A percentile compares a stretch with the other conserved stretches of the same genome.
phyloP scores from a whole-genome alignment of 2,888 invertebrate species.

The Tetragonula carbonaria region DNA sequence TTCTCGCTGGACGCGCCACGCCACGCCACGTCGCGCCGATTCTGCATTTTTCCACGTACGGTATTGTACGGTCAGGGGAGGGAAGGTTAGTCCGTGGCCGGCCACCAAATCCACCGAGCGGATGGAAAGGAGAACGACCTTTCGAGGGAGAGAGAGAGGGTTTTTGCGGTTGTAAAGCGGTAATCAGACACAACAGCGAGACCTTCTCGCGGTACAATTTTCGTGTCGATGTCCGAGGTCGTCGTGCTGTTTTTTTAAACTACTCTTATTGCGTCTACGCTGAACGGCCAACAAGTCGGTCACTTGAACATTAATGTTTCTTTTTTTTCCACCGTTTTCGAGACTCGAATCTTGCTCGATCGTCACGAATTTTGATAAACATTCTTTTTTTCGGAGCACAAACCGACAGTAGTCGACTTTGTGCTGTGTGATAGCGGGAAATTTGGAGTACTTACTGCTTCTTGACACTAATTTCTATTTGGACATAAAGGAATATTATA shows the following conservation, averaged over 20 bases:
- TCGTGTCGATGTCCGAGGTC: conserved; percentile 56
- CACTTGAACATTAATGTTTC: conserved; percentile 4
- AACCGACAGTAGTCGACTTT: too few relatives aligned
- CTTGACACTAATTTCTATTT: too few relatives aligned
- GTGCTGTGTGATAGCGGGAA: too few relatives aligned
- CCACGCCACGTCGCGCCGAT: not conserved
- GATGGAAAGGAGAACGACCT: conserved; percentile 34
- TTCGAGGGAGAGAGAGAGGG: not conserved
- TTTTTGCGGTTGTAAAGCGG: conserved; percentile 53
- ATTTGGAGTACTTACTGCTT: too few relatives aligned
- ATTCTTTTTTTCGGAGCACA: too few relatives aligned
- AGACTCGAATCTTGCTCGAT: not conserved
- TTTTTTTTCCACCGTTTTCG: not conserved
- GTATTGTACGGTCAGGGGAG: conserved; percentile 4
- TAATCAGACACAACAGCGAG: conserved; percentile 62
- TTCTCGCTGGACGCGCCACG: conserved; percentile 31
- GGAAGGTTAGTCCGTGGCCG: not conserved
- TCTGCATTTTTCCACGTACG: conserved; percentile 65
- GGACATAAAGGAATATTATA: too few relatives aligned
- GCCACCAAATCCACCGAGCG: conserved; percentile 39
- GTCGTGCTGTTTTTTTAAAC: conserved; percentile 47
- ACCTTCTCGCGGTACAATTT: conserved; percentile 34
- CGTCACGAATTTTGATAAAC: not conserved
- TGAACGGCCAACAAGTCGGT: not conserved
- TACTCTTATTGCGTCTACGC: conserved; percentile 49